Conservation (phyloP, 2,113 vertebrate species). For the Ursus arctos region DNA sequence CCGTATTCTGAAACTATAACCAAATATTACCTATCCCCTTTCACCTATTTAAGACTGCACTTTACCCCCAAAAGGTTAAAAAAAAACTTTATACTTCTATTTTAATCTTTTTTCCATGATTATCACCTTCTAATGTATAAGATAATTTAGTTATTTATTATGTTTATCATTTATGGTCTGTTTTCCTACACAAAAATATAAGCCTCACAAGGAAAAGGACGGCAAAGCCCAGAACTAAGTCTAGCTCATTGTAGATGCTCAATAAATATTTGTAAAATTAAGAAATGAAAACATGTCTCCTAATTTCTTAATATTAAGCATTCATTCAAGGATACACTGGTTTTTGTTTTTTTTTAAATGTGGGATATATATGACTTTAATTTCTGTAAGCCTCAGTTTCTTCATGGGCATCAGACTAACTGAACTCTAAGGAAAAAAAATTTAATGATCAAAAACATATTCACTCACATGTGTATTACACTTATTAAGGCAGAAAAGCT, state of each 20-base stretch:
- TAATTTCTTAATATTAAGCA: neutral
- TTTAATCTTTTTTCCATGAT: neutral
- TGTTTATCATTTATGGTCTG: neutral
- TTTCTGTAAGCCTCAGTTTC: neutral
- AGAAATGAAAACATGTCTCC: neutral
- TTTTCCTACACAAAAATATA: neutral
- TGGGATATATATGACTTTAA: neutral
- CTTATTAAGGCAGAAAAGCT: neutral
- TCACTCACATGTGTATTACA: neutral
- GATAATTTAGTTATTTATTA: conserved; percentile 16
- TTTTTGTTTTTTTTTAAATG: neutral
- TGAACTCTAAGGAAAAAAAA: neutral
- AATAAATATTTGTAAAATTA: conserved; percentile 52
- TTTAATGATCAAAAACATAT: neutral
- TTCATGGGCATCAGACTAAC: neutral
- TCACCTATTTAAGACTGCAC: neutral
- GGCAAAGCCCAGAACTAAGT: neutral
- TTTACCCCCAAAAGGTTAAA: neutral
- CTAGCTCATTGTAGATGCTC: neutral
- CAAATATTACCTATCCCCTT: neutral
- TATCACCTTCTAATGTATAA: neutral
- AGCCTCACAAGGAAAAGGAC: neutral
- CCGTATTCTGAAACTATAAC: neutral
- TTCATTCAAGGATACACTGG: neutral
- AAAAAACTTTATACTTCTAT: neutral